Evolutionary conservation across 1,140 invertebrate genomes (phyloP).

Genomic region (Ctenoplectra terminalis): DNA sequence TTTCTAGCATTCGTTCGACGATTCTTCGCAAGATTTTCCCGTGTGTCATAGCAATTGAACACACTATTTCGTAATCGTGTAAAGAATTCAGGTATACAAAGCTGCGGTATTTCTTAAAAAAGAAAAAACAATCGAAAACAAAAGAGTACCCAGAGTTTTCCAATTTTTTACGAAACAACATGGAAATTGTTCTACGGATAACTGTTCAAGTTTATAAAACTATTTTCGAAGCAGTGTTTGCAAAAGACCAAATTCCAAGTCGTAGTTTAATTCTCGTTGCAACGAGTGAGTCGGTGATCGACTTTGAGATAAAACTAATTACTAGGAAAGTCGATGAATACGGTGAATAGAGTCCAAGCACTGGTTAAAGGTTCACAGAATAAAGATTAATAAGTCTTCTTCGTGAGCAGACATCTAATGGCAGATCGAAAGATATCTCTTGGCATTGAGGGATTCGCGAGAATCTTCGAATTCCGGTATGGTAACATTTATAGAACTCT

Average conservation of each 20-base stretch:
- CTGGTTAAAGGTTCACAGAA: slow-evolving; percentile 15
- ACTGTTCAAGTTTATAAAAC: not conserved
- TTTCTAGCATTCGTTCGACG: not conserved
- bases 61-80: not conserved
- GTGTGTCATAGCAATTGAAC: not conserved
- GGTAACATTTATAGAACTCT: not conserved
- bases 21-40: not conserved
- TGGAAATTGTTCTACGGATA: not conserved
- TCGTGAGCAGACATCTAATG: not conserved
- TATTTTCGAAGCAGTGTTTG: not conserved
- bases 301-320: slow-evolving; percentile 21
- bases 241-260: not conserved
- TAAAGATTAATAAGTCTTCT: slow-evolving; percentile 7
- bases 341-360: not conserved
- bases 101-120: not conserved
- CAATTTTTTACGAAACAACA: not conserved
- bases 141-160: too few relatives aligned
- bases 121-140: not conserved
- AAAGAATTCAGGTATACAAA: not conserved
- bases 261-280: not conserved
- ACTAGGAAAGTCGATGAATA: not conserved
- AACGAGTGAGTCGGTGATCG: not conserved
- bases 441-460: not conserved
- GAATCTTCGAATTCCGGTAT: not conserved
- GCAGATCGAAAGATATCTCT: not conserved